Evolutionary conservation across 2,113 vertebrate genomes (phyloP).

Genomic region (Colinus virginianus): DNA sequence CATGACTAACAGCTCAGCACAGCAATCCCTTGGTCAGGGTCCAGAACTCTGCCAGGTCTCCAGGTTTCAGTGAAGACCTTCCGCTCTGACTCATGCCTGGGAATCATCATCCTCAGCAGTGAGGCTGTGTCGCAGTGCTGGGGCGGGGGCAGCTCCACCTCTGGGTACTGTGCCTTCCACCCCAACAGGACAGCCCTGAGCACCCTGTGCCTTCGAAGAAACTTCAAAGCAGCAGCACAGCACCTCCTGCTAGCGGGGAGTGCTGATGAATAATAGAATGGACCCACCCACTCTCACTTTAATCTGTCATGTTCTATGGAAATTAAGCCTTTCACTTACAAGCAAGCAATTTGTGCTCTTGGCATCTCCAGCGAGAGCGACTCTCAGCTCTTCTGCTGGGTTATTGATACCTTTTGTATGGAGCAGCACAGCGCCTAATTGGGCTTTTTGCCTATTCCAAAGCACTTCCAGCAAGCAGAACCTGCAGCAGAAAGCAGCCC

Average conservation of each 20-base stretch:
- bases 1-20: accelerated
- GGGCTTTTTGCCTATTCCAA: constrained; percentile 11
- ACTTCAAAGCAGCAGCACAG: constrained; percentile 30
- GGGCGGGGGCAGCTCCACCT: neutral
- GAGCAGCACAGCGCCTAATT: neutral
- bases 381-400: constrained; percentile 12
- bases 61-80: neutral
- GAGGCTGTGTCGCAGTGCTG: neutral
- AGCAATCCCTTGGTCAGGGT: neutral
- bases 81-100: neutral
- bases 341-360: constrained; percentile 66
- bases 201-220: constrained; percentile 53
- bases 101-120: neutral
- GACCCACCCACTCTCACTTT: constrained; percentile 65
- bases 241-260: constrained; percentile 30
- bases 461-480: neutral
- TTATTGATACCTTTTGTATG: constrained; percentile 62
- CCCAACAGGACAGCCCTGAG: neutral
- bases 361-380: constrained; percentile 13
- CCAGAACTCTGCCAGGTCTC: neutral
- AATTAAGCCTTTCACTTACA: constrained; percentile 65
- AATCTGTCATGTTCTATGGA: constrained; percentile 67
- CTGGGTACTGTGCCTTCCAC: neutral
- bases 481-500: neutral
- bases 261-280: constrained; percentile 71